phyloP scores from a whole-genome alignment of 2,888 invertebrate species.

The Beris morrisii region DNA sequence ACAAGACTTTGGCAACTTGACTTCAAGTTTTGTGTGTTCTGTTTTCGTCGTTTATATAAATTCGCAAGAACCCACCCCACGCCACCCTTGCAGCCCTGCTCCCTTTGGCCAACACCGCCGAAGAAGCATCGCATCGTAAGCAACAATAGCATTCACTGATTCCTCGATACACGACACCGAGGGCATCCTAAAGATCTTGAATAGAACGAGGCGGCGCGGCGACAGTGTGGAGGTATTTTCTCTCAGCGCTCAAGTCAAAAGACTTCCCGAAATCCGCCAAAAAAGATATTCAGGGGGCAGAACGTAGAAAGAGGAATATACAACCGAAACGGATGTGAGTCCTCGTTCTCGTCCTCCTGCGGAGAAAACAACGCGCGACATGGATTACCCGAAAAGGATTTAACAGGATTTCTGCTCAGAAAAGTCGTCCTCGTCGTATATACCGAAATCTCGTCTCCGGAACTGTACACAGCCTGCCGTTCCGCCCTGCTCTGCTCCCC shows the following conservation, averaged over 20 bases:
- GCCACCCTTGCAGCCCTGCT: neutral
- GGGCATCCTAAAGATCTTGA: slow-evolving; percentile 25
- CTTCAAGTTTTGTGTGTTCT: slow-evolving; percentile 23
- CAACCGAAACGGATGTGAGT: slow-evolving; percentile 26
- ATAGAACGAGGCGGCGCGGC: neutral
- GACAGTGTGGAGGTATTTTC: slow-evolving; percentile 11
- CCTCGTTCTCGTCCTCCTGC: slow-evolving; percentile 5
- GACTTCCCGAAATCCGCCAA: slow-evolving; percentile 10
- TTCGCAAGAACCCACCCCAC: slow-evolving; percentile 6
- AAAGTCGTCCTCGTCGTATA: slow-evolving; percentile 23
- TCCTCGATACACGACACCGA: slow-evolving; percentile 18
- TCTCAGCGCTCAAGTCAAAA: no score
- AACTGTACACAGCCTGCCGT: slow-evolving; percentile 17
- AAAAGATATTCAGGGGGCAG: slow-evolving; percentile 4
- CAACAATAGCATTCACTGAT: slow-evolving; percentile 25
- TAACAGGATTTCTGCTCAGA: slow-evolving; percentile 37
- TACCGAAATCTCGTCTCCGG: slow-evolving; percentile 26
- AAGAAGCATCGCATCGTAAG: slow-evolving; percentile 1
- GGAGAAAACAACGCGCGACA: slow-evolving; percentile 35
- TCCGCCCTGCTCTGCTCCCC: slow-evolving; percentile 4
- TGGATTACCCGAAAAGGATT: slow-evolving; percentile 39
- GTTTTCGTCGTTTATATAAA: slow-evolving; percentile 28
- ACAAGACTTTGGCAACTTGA: slow-evolving; percentile 17
- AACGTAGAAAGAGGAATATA: slow-evolving; percentile 9
- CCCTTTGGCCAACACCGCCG: neutral